Evolutionary conservation across 2,113 vertebrate species (phyloP), one percentile per base, ranked within the genome.

Genomic region (Triplophysa rosa): DNA sequence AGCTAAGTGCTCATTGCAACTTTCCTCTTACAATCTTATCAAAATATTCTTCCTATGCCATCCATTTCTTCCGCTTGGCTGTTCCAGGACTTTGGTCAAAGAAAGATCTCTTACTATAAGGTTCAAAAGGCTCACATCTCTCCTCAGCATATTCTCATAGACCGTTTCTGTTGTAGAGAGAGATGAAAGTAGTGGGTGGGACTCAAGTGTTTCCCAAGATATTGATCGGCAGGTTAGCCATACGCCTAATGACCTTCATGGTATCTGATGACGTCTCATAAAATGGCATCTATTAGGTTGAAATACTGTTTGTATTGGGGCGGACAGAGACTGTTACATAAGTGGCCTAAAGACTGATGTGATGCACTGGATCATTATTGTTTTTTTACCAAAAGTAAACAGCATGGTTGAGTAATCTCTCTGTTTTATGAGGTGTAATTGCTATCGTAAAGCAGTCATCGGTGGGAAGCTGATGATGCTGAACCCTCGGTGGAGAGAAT

Each of bases 361-460:
- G 77, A 80, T 80, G 67, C 81, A 78, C 37, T 52, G 23, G 52
- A 62, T 21, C 77, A 70, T 87, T 87, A 83, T 84, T 86, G 84
- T 77, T 88, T 86, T 88, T 88, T 54, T 82, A 65, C 78, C 29
- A 56, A 72, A 77, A 70, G 84, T 83, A 87, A 89, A 87, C 85
- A 64, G 58, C 76, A 71, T 33, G 10, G 11, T 83, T 54, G 71
- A 86, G 83, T 78, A 45, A 82, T 80, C 76, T 29, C 63, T 7
- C 74, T 91, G 61, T 42, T 84, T 90, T 89, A 90, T 86, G 84
- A 77, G n/a, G 12, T 42, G 33, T 54, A 24, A 85, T 87, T 83
- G 83, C 19, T 69, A 72, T 88, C 81, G 85, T 90, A 90, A 90
- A 90, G 19, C 75, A 82, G 76, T 80, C 86, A 80, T 67, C 77